Evolutionary conservation across 2,888 invertebrate genomes (phyloP).

Genomic region (Erpobdella octoculata): DNA sequence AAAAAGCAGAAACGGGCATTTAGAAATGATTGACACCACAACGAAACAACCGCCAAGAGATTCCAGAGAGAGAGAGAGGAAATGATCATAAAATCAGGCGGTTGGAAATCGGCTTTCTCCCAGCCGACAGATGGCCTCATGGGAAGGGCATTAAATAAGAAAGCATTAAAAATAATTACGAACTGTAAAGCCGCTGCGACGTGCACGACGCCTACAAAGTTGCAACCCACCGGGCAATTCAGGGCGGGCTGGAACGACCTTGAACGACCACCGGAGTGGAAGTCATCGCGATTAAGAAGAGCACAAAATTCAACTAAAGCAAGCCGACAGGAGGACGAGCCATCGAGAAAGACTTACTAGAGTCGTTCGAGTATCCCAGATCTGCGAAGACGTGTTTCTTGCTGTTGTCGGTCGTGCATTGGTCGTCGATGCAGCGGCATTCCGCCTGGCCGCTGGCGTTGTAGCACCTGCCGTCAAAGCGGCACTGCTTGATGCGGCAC

Average conservation of each 20-base stretch:
- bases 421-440: background rate
- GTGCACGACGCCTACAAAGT: too few relatives aligned
- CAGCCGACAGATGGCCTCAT: too few relatives aligned
- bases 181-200: too few relatives aligned
- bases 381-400: background rate
- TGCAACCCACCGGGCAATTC: too few relatives aligned
- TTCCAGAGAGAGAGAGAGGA: too few relatives aligned
- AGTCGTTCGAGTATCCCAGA: background rate
- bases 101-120: too few relatives aligned
- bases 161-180: slow-evolving; percentile 3
- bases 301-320: background rate
- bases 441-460: background rate
- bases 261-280: background rate
- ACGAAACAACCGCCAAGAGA: too few relatives aligned
- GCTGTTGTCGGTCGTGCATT: background rate
- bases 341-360: background rate
- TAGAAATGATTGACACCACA: too few relatives aligned
- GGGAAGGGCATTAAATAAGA: too few relatives aligned
- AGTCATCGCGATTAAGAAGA: background rate
- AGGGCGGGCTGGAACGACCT: background rate
- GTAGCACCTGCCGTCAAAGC: slow-evolving; percentile 1
- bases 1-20: background rate
- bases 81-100: too few relatives aligned
- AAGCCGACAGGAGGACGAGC: background rate
- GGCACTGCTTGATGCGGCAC: background rate